Evolutionary conservation across 1,140 invertebrate genomes (phyloP).

Genomic region (Musca vetustissima): DNA sequence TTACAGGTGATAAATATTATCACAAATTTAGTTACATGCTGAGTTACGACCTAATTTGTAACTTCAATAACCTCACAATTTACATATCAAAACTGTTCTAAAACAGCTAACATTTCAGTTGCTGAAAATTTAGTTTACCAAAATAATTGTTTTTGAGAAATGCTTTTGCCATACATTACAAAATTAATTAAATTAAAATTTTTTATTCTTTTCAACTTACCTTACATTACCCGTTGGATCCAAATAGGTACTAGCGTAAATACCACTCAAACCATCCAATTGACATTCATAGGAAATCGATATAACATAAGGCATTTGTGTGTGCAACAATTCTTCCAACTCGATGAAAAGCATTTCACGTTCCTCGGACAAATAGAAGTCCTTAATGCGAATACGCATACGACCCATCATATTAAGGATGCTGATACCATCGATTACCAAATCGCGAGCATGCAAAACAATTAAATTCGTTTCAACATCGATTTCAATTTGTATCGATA

Average conservation of each 20-base stretch:
- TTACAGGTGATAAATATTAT: too few relatives aligned
- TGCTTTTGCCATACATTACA: not conserved
- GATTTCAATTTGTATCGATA: conserved; percentile 69
- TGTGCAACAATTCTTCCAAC: conserved; percentile 37
- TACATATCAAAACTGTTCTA: too few relatives aligned
- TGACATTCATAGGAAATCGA: conserved; percentile 39
- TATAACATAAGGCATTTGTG: conserved; percentile 41
- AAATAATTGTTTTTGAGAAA: too few relatives aligned
- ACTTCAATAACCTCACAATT: too few relatives aligned
- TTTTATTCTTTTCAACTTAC: conserved; percentile 36
- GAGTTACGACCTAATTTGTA: too few relatives aligned
- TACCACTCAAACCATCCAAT: conserved; percentile 35
- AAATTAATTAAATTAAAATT: not conserved
- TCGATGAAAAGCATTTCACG: conserved; percentile 44
- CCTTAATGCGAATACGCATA: conserved; percentile 44
- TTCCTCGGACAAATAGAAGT: conserved; percentile 27
- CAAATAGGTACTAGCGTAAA: conserved; percentile 41
- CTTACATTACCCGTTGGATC: conserved; percentile 23
- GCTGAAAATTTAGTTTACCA: too few relatives aligned
- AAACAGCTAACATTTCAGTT: too few relatives aligned
- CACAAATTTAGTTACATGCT: too few relatives aligned
- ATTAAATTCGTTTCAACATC: conserved; percentile 61
- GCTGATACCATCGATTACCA: conserved; percentile 40
- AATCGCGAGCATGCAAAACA: conserved; percentile 67
- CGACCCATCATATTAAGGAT: conserved; percentile 51